Conservation (phyloP, 2,113 vertebrate species). For the Murina feae region DNA sequence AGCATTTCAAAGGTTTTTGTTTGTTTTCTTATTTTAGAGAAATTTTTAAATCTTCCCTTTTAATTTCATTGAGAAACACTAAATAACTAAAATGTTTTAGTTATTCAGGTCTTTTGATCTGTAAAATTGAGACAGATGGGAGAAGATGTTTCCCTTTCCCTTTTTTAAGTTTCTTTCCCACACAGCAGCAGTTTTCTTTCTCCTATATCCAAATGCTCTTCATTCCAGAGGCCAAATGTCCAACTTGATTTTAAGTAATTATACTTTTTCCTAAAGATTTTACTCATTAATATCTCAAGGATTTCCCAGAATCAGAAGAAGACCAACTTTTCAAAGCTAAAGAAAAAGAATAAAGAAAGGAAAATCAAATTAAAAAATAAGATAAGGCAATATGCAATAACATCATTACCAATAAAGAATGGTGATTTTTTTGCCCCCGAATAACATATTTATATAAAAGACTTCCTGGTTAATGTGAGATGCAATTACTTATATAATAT, state of each 20-base stretch:
- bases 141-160: not conserved
- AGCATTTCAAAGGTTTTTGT: not conserved
- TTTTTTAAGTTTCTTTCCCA: not conserved
- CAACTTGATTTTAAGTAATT: not conserved
- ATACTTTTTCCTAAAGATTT: not conserved
- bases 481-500: conserved; percentile 11
- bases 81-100: not conserved
- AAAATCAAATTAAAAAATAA: not conserved
- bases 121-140: not conserved
- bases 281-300: not conserved
- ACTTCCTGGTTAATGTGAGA: not conserved
- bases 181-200: not conserved
- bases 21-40: not conserved
- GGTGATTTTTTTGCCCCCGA: not conserved
- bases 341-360: not conserved
- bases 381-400: not conserved
- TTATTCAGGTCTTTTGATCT: not conserved
- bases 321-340: not conserved
- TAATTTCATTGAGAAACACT: not conserved
- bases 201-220: not conserved
- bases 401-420: not conserved
- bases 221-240: not conserved
- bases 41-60: not conserved
- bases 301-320: not conserved
- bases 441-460: not conserved